Evolutionary conservation across 2,797 vertebrate species (phyloP).

Genomic region (Macropodus opercularis): DNA sequence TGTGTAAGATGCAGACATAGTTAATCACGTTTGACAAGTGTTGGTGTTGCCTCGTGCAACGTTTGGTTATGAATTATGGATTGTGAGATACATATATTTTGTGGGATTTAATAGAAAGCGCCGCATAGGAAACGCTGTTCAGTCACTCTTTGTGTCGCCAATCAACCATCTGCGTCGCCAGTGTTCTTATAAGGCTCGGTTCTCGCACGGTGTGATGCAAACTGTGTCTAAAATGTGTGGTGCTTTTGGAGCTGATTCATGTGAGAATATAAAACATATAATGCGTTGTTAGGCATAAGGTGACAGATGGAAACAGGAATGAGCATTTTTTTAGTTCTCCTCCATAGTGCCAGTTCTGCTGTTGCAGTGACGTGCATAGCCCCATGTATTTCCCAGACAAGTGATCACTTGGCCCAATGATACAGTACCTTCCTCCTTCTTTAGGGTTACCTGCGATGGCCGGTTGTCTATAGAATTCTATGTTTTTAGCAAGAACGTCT

Average conservation of each 20-base stretch:
- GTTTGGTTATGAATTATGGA: slow-evolving; percentile 60
- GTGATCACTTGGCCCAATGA: slow-evolving; percentile 51
- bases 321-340: slow-evolving; percentile 36
- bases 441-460: slow-evolving; percentile 26
- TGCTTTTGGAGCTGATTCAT: slow-evolving; percentile 36
- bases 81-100: slow-evolving; percentile 37
- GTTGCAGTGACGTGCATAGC: slow-evolving; percentile 64
- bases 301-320: slow-evolving; percentile 71
- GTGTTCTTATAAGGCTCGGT: slow-evolving; percentile 9
- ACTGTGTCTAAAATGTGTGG: slow-evolving; percentile 26
- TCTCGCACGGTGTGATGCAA: slow-evolving; percentile 33
- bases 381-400: slow-evolving; percentile 70
- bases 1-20: slow-evolving; percentile 52
- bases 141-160: slow-evolving; percentile 30
- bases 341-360: slow-evolving; percentile 59
- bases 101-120: slow-evolving; percentile 47
- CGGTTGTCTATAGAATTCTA: slow-evolving; percentile 7
- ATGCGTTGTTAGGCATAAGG: slow-evolving; percentile 46
- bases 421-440: slow-evolving; percentile 57
- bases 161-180: slow-evolving; percentile 21
- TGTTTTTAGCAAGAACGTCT: background rate
- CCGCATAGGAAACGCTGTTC: slow-evolving; percentile 34
- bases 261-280: slow-evolving; percentile 42
- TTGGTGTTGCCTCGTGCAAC: slow-evolving; percentile 49
- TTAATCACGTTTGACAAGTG: slow-evolving; percentile 70